Base-by-base conservation (phyloP, 2,888 invertebrate species). In the Phortica magna region DNA sequence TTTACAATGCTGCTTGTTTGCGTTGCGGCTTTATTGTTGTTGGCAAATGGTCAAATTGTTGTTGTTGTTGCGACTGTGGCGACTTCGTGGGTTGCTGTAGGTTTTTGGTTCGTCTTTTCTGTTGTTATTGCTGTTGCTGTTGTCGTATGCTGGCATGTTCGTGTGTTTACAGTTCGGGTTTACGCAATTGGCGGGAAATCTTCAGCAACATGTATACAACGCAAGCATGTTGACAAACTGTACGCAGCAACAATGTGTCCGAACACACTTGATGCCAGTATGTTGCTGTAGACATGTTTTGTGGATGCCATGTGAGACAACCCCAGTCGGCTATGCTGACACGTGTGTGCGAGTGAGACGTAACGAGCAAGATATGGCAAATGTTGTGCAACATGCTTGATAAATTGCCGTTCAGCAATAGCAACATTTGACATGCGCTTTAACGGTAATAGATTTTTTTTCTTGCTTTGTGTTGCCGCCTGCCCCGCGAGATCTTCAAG, bases 101-200 rank as follows among this genome's bases (percentile, higher is more conserved):
- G 12, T 64, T 39, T 22, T 14, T 12, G n/a, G 6, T 31, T 53
- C 57, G 75, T 43, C 19, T 73, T 17, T 61, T 31, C 61, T 61
- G 73, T 59, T 73, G 42, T 41, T 68, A 67, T 76, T 74, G 75
- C 64, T 68, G 71, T 76, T 74, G 75, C 64, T 77, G 64, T 65
- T 7, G 65, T 72, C 77, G 57, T 73, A 75, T 79, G 73, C 77
- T 39, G 22, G 39, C 65, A 80, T 75, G 73, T 76, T 75, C 83
- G 76, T 87, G 80, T 81, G 87, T 88, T 74, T 82, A 80, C 82
- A 81, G 84, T 84, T 87, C 84, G 88, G 88, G 83, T 85, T 87
- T 81, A 81, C 83, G 83, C 83, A 88, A 85, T 89, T 89, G 89
- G 89, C 89, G 89, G 88, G 89, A 89, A 89, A 88, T 80, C 67